These are phyloP conservation scores for Helobdella robusta DNA, from an alignment of 2,888 invertebrate genomes.

Conservation along the genomic window DNA sequence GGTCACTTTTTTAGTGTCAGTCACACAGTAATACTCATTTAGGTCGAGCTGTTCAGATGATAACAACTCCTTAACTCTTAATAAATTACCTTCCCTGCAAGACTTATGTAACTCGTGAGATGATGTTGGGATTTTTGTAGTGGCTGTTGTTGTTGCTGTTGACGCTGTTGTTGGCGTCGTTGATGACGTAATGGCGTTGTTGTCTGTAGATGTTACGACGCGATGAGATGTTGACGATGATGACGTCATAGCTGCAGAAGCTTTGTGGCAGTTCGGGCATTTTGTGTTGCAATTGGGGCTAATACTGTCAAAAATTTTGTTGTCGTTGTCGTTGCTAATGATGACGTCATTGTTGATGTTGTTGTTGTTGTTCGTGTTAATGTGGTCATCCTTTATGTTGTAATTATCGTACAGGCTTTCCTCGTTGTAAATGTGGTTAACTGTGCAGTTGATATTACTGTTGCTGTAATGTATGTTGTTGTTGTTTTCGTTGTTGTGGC, in stretches of 20 bases:
- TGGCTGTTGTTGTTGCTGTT: not conserved
- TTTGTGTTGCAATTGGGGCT: not conserved
- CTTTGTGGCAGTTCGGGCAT: not conserved
- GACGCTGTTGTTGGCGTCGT: not conserved
- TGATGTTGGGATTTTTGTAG: not conserved
- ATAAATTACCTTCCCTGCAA: constrained; percentile 11
- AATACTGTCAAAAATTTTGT: not conserved
- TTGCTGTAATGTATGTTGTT: too few species aligned
- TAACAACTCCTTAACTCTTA: not conserved
- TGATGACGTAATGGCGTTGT: not conserved
- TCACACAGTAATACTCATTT: not conserved
- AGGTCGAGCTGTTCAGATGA: not conserved
- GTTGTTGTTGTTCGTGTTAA: not conserved
- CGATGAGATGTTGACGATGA: not conserved
- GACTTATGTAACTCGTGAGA: not conserved
- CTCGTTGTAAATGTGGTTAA: too few species aligned
- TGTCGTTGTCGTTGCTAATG: not conserved
- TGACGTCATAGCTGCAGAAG: not conserved
- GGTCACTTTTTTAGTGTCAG: constrained; percentile 8
- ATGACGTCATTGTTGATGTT: constrained; percentile 6
- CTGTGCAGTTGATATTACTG: too few species aligned
- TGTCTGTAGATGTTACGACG: not conserved
- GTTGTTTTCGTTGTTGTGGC: not conserved
- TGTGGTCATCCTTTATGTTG: too few species aligned
- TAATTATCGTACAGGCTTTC: too few species aligned